Evolutionary conservation across 2,113 vertebrate genomes (phyloP).

Genomic region (Psilopsiagon aymara): DNA sequence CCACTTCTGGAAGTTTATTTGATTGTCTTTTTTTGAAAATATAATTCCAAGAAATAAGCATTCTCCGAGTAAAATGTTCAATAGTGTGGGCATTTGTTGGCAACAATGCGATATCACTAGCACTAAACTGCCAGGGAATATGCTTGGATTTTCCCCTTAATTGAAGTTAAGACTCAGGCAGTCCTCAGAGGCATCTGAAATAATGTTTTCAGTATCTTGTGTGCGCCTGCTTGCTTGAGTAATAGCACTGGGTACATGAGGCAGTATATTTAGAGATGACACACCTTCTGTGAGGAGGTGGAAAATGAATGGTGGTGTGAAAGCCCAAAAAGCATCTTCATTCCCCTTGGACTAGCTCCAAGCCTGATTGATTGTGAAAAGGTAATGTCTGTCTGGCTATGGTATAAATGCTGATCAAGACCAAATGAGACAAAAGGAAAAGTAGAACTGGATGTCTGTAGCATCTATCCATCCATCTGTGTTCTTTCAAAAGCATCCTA

Average conservation of each 20-base stretch:
- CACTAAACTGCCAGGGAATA: neutral
- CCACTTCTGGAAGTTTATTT: neutral
- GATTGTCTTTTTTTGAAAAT: neutral
- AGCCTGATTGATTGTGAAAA: conserved; percentile 24
- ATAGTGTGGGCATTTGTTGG: neutral
- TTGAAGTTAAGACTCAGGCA: neutral
- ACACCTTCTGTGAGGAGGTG: neutral
- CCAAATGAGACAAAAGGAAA: conserved; percentile 33
- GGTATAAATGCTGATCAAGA: conserved; percentile 28
- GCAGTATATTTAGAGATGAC: neutral
- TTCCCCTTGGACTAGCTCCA: neutral
- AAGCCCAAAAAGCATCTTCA: neutral
- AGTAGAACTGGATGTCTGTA: conserved; percentile 12
- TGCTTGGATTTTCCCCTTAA: neutral
- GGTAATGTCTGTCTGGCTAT: conserved; percentile 10
- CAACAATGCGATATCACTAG: neutral
- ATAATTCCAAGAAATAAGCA: neutral
- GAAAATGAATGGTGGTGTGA: neutral
- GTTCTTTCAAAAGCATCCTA: neutral
- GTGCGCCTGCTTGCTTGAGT: neutral
- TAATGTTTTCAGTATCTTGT: conserved; percentile 1
- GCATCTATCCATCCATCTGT: neutral
- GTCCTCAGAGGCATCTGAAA: neutral
- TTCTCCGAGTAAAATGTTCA: neutral
- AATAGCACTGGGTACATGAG: neutral